Conservation (phyloP, 2,113 vertebrate genomes). For the Nycticryphes semicollaris region DNA sequence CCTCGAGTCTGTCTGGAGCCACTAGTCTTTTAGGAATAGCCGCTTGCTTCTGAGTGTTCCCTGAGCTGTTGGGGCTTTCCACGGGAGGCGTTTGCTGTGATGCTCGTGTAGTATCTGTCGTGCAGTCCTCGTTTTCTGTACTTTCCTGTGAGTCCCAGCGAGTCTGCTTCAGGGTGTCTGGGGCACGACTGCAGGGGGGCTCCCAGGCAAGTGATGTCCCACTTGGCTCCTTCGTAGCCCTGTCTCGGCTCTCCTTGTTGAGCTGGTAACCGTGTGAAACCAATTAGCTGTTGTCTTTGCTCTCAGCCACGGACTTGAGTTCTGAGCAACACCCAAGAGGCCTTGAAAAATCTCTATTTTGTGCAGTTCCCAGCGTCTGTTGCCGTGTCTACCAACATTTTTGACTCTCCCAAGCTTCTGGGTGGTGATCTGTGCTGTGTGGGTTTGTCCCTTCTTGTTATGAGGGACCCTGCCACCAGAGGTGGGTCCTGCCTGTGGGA, state of each 20-base stretch:
- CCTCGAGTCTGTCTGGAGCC: not conserved
- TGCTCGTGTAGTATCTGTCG: not conserved
- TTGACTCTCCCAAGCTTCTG: not conserved
- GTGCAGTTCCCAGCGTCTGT: not conserved
- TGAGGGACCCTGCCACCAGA: not conserved
- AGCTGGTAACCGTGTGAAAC: not conserved
- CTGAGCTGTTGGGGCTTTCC: not conserved
- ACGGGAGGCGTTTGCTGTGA: not conserved
- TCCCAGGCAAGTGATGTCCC: not conserved
- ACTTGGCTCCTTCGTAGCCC: not conserved
- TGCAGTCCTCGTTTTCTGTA: not conserved
- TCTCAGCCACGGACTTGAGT: not conserved
- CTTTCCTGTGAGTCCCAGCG: not conserved
- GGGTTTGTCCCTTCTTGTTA: not conserved
- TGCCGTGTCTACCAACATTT: not conserved
- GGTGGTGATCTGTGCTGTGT: fast-evolving
- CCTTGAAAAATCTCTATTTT: not conserved
- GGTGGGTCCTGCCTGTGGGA: not conserved
- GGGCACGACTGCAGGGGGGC: not conserved
- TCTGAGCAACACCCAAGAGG: not conserved
- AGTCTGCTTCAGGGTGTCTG: not conserved
- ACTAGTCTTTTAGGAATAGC: not conserved
- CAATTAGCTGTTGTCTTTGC: not conserved
- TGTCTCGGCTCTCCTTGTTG: not conserved
- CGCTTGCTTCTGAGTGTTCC: slow-evolving; percentile 34